Evolutionary conservation across 2,797 vertebrate species (phyloP).

Genomic region (Coluber constrictor): DNA sequence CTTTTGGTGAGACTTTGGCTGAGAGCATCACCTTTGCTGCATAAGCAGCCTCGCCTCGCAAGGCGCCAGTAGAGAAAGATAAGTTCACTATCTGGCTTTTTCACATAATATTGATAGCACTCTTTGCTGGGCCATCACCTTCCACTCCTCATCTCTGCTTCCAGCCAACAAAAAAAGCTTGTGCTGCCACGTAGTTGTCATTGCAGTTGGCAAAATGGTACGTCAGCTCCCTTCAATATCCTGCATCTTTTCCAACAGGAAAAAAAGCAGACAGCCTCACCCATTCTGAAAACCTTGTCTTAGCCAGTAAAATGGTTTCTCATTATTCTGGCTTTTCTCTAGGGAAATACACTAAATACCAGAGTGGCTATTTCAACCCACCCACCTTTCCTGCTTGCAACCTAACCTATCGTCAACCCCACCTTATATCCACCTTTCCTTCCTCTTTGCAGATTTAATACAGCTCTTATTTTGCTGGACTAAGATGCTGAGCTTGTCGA

Average conservation of each 20-base stretch:
- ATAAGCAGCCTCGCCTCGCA: neutral
- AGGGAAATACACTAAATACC: conserved; percentile 1
- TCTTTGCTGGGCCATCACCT: neutral
- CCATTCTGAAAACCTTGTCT: neutral
- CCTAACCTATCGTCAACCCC: conserved; percentile 14
- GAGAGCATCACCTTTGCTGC: neutral
- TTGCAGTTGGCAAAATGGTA: conserved; percentile 1
- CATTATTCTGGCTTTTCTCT: conserved; percentile 17
- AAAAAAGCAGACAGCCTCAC: neutral
- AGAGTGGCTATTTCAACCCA: neutral
- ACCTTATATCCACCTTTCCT: neutral
- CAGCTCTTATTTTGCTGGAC: neutral
- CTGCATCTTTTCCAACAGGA: neutral
- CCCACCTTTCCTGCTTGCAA: neutral
- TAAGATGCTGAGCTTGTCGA: no score
- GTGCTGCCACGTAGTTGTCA: neutral
- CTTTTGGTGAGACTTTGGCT: neutral
- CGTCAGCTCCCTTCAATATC: neutral
- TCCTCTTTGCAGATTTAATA: neutral
- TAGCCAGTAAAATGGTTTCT: neutral
- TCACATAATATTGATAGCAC: accelerated
- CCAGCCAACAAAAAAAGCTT: neutral
- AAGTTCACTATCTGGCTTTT: neutral
- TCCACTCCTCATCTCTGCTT: neutral
- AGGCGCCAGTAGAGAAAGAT: neutral